These are phyloP conservation scores for Drosophila murphyi DNA, from an alignment of 1,140 invertebrate genomes.

Conservation along the genomic window DNA sequence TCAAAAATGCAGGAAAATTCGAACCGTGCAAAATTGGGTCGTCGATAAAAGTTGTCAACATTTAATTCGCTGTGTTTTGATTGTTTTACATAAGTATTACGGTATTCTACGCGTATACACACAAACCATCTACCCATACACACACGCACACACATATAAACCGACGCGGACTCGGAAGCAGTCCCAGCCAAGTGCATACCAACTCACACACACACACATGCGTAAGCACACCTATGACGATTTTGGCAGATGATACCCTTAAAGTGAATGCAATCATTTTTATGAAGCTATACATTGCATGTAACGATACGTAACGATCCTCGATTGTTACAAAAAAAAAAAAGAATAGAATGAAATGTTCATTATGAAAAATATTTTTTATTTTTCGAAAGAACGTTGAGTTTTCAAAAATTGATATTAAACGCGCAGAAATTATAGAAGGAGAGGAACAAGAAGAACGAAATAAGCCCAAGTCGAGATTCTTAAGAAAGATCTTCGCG, in stretches of 20 bases:
- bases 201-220: conserved; percentile 2
- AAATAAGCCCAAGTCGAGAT: too few relatives aligned
- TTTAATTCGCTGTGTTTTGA: conserved; percentile 19
- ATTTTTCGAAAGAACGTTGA: too few relatives aligned
- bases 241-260: conserved; percentile 10
- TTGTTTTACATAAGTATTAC: conserved; percentile 35
- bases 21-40: neutral
- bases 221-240: neutral
- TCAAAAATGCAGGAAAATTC: neutral
- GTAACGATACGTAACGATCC: too few relatives aligned
- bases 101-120: conserved; percentile 4
- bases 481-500: too few relatives aligned
- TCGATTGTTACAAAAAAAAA: too few relatives aligned
- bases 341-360: too few relatives aligned
- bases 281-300: too few relatives aligned
- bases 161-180: neutral
- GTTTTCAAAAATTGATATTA: too few relatives aligned
- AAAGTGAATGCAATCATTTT: neutral
- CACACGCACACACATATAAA: neutral
- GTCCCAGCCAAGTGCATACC: conserved; percentile 9
- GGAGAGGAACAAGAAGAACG: too few relatives aligned
- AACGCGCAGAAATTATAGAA: too few relatives aligned
- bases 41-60: neutral
- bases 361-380: too few relatives aligned
- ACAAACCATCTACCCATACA: neutral